These are phyloP conservation scores for Dolichopus griseipennis DNA, from an alignment of 2,888 invertebrate species.

Conservation along the genomic window DNA sequence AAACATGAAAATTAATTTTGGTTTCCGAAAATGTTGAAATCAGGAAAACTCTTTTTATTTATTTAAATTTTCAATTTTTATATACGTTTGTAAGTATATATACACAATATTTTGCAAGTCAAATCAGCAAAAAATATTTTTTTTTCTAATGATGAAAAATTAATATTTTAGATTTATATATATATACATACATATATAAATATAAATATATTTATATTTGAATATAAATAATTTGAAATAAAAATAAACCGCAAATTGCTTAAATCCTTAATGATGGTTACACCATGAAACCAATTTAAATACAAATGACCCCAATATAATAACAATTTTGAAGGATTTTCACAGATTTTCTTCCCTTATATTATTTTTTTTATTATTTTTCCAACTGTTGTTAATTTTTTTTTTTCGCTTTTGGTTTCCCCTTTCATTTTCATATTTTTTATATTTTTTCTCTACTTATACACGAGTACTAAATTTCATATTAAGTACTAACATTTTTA, in stretches of 20 bases:
- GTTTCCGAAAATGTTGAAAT: no score
- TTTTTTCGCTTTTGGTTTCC: neutral
- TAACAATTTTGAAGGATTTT: slow-evolving; percentile 10
- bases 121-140: neutral
- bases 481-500: no score
- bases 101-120: neutral
- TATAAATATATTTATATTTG: neutral
- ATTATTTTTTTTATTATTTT: slow-evolving; percentile 1
- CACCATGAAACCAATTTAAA: slow-evolving; percentile 9
- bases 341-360: slow-evolving; percentile 8
- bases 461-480: no score
- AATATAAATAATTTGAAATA: neutral
- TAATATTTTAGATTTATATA: neutral
- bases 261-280: slow-evolving; percentile 5
- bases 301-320: slow-evolving; percentile 11
- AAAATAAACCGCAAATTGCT: neutral
- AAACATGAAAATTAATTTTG: no score
- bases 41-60: no score
- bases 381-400: no score
- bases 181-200: neutral
- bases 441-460: no score
- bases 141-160: neutral
- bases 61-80: no score
- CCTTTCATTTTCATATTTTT: neutral
- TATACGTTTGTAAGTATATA: no score